Evolutionary conservation across 1,140 invertebrate species (phyloP).

Genomic region (Drosophila grimshawi): DNA sequence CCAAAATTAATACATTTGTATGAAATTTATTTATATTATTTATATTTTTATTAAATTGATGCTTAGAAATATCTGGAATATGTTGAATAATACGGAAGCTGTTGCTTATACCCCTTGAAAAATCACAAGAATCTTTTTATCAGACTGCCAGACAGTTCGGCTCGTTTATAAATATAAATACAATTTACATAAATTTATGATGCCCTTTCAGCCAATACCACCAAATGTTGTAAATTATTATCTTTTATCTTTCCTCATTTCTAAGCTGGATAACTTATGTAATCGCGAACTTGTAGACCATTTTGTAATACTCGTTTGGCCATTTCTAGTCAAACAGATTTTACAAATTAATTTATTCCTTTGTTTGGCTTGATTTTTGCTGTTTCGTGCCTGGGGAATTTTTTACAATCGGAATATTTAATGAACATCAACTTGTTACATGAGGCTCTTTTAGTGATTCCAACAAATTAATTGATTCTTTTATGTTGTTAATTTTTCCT

Average conservation of each 20-base stretch:
- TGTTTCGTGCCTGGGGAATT: neutral
- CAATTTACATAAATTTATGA: too few relatives aligned
- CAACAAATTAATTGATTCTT: neutral
- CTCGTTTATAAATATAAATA: neutral
- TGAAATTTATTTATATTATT: too few relatives aligned
- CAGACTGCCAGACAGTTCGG: neutral
- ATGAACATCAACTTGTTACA: neutral
- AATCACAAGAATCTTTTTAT: neutral
- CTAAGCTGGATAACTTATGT: too few relatives aligned
- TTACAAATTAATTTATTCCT: constrained; percentile 1
- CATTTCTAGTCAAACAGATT: neutral
- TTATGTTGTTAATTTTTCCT: neutral
- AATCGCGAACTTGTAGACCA: neutral
- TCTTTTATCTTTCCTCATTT: too few relatives aligned
- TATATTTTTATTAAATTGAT: too few relatives aligned
- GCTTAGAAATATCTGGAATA: neutral
- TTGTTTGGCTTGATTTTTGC: neutral
- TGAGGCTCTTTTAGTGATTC: neutral
- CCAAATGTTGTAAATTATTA: too few relatives aligned
- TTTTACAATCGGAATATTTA: neutral
- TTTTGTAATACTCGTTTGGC: neutral
- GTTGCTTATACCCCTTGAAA: neutral
- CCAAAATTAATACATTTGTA: too few relatives aligned
- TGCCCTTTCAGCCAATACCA: too few relatives aligned
- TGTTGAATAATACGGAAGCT: neutral